phyloP scores from a whole-genome alignment of 92 coral and sea anemone genomes.

The Palythoa caribaeorum region DNA sequence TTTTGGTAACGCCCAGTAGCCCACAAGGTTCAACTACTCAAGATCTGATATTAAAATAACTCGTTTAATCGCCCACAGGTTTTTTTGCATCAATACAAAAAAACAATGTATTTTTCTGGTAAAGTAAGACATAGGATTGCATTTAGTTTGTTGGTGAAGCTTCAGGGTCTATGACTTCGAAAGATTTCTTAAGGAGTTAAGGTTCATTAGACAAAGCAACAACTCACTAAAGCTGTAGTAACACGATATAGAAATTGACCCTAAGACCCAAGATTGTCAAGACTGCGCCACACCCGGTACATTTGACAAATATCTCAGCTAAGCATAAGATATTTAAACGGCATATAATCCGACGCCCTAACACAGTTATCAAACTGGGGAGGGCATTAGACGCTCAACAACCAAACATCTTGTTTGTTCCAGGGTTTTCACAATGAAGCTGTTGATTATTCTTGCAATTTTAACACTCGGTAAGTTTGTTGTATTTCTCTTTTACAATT shows the following conservation, averaged over 20 bases:
- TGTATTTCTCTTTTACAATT: background rate
- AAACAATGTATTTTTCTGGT: background rate
- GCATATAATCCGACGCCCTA: background rate
- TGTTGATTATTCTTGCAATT: background rate
- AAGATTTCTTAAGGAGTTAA: background rate
- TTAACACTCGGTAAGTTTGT: slow-evolving; percentile 1
- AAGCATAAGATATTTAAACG: background rate
- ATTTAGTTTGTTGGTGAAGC: background rate
- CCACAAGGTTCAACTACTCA: background rate
- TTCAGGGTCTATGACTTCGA: background rate
- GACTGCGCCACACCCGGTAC: slow-evolving; percentile 3
- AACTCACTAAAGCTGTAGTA: background rate
- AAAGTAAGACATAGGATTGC: background rate
- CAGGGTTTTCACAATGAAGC: background rate
- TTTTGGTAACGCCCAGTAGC: background rate
- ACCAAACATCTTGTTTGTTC: background rate
- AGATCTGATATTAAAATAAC: background rate
- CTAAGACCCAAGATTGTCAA: slow-evolving; percentile 1
- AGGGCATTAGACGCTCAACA: background rate
- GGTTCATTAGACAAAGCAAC: background rate
- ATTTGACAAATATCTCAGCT: slow-evolving; percentile 16
- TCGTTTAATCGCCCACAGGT: background rate
- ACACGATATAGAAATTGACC: background rate
- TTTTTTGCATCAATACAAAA: background rate
- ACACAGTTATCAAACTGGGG: background rate